Percentiles rank a stretch among this genome's conserved stretches.
Conservation (phyloP, 2,113 vertebrate genomes). For the zebrafish (Danio rerio) region GRCz12tu NC_133184.1:20171501-20172000, state of each 20-base stretch:
- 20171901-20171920: slow-evolving; percentile 61
- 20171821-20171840: slow-evolving; percentile 35
- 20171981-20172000: not conserved
- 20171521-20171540: not conserved
- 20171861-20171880: slow-evolving; percentile 56
- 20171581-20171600: slow-evolving; percentile 25
- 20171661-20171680: not conserved
- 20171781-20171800: slow-evolving; percentile 38
- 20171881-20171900: slow-evolving; percentile 49
- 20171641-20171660: slow-evolving; percentile 36
- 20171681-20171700: slow-evolving; percentile 23
- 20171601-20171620: slow-evolving; percentile 33
- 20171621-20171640: slow-evolving; percentile 33
- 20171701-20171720: not conserved
- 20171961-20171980: too few species aligned
- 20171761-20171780: slow-evolving; percentile 24
- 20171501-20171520: not conserved
- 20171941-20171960: slow-evolving; percentile 43
- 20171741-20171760: slow-evolving; percentile 3
- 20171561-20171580: not conserved
- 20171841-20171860: slow-evolving; percentile 55
- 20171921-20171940: slow-evolving; percentile 55
- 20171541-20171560: not conserved
- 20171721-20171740: slow-evolving; percentile 53
- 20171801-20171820: not conserved